Evolutionary conservation across 2,113 vertebrate genomes (phyloP).

Genomic region (Talpa occidentalis): DNA sequence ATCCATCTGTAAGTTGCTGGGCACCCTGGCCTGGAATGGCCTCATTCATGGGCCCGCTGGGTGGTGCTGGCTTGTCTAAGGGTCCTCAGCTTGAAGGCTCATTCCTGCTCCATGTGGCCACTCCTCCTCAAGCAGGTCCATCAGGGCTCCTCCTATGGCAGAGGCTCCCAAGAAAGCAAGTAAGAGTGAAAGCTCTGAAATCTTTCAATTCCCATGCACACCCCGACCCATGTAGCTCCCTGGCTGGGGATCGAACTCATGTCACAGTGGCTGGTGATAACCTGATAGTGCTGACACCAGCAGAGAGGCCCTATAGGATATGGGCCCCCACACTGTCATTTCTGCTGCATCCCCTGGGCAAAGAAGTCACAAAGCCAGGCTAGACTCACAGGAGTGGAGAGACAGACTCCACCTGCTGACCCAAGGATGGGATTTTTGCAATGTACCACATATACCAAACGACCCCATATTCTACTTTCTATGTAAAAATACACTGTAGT

Average conservation of each 20-base stretch:
- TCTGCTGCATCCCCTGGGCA: neutral
- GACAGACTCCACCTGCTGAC: neutral
- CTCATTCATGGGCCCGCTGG: neutral
- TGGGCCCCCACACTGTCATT: too few relatives aligned
- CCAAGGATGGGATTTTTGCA: neutral
- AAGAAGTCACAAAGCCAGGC: neutral
- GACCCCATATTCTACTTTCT: neutral
- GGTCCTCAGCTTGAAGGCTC: neutral
- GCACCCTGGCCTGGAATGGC: rapidly evolving
- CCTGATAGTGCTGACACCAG: too few relatives aligned
- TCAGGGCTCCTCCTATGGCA: neutral
- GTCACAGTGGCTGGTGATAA: too few relatives aligned
- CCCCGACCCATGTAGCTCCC: too few relatives aligned
- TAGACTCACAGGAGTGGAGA: neutral
- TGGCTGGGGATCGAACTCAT: too few relatives aligned
- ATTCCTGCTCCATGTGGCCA: neutral
- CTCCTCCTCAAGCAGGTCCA: neutral
- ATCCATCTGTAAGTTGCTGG: neutral
- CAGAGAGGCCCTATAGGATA: too few relatives aligned
- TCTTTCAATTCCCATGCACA: neutral
- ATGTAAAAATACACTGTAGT: neutral
- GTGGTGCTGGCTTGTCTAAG: neutral
- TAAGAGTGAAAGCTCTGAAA: neutral
- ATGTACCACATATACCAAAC: neutral
- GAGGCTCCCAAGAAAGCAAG: neutral